Evolutionary conservation across 64 coral and sea anemone genomes (phyloP).

Genomic region (Pocillopora verrucosa): DNA sequence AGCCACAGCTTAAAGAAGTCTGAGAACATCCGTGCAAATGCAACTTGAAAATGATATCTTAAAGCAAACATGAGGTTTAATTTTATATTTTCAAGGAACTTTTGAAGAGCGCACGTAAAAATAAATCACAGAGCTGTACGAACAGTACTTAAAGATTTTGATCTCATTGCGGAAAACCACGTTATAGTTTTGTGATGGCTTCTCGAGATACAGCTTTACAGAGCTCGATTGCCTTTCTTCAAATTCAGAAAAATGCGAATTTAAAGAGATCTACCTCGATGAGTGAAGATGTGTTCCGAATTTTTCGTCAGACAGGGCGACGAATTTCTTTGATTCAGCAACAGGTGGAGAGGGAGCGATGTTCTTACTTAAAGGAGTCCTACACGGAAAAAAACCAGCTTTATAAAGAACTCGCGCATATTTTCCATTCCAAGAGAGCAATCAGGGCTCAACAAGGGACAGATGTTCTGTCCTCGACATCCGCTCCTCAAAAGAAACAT

Average conservation of each 20-base stretch:
- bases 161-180: not conserved
- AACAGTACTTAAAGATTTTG: not conserved
- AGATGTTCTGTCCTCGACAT: not conserved
- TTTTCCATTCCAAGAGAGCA: conserved; percentile 24
- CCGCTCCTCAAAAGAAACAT: not conserved
- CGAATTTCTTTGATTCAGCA: conserved; percentile 47
- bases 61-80: too few relatives aligned
- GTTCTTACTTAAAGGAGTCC: conserved; percentile 47
- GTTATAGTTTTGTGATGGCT: not conserved
- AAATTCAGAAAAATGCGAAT: conserved; percentile 58
- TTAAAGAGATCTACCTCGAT: conserved; percentile 41
- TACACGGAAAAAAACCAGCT: conserved; percentile 62
- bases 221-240: conserved; percentile 58
- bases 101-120: too few relatives aligned
- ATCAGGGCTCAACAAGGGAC: not conserved
- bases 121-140: too few relatives aligned
- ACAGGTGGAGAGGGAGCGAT: conserved; percentile 46
- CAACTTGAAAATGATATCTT: too few relatives aligned
- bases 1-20: too few relatives aligned
- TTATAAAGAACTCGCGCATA: conserved; percentile 57
- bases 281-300: conserved; percentile 62
- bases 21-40: too few relatives aligned
- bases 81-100: too few relatives aligned
- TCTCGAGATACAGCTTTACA: not conserved
- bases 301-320: conserved; percentile 59